Evolutionary conservation across 2,113 vertebrate species (phyloP).

Genomic region (Galbula dea): DNA sequence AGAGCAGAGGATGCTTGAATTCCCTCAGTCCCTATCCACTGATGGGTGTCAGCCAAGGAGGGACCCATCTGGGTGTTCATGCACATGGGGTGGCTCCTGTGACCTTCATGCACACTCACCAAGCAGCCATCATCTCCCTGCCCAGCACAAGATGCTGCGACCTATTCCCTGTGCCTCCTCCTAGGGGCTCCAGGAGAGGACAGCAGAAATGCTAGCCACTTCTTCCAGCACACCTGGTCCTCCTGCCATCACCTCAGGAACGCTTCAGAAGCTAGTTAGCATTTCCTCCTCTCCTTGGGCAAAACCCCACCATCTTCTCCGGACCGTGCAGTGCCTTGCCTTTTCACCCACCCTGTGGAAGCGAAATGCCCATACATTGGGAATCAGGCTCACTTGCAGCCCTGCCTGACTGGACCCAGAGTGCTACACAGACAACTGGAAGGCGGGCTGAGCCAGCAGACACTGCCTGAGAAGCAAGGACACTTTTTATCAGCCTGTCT

Average conservation of each 20-base stretch:
- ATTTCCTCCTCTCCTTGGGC: conserved; percentile 10
- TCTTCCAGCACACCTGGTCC: neutral
- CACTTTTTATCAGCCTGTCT: neutral
- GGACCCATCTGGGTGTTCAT: neutral
- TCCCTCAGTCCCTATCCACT: accelerated
- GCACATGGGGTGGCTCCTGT: neutral
- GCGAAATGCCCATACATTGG: neutral
- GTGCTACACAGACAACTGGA: neutral
- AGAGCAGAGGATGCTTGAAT: neutral
- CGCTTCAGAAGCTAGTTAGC: neutral
- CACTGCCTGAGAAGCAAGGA: neutral
- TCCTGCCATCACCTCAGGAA: neutral
- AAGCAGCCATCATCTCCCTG: neutral
- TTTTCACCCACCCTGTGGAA: neutral
- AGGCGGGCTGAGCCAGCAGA: neutral
- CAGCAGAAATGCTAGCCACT: neutral
- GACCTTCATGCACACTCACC: neutral
- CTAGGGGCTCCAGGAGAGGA: neutral
- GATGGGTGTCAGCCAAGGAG: neutral
- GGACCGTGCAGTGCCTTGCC: accelerated
- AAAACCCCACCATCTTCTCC: neutral
- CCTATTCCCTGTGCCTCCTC: accelerated
- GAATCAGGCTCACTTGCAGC: neutral
- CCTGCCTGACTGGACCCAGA: accelerated
- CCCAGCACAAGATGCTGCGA: accelerated